Evolutionary conservation across 2,797 vertebrate species (phyloP).

Genomic region (Orestias chungarensis): DNA sequence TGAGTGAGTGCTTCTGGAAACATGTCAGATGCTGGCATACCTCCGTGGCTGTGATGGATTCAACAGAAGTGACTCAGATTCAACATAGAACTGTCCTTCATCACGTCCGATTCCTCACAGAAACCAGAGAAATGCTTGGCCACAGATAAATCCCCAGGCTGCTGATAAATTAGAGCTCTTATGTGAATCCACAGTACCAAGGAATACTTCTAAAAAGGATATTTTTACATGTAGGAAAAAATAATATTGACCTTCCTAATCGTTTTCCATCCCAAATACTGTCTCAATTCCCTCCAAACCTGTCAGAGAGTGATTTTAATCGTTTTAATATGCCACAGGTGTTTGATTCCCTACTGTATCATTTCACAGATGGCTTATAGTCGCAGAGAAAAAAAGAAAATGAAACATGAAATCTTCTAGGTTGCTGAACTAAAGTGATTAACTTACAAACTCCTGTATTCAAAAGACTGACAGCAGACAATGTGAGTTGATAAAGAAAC

Average conservation of each 20-base stretch:
- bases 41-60: conserved; percentile 33
- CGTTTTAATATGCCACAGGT: conserved; percentile 56
- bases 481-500: conserved; percentile 23
- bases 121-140: neutral
- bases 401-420: conserved; percentile 57
- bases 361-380: conserved; percentile 70
- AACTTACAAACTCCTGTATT: conserved; percentile 24
- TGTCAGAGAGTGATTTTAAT: conserved; percentile 55
- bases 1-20: conserved; percentile 36
- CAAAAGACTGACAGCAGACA: conserved; percentile 49
- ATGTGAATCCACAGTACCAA: conserved; percentile 2
- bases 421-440: conserved; percentile 42
- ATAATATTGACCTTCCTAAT: conserved; percentile 10
- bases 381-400: conserved; percentile 51
- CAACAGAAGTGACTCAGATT: conserved; percentile 25
- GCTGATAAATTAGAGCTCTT: conserved; percentile 10
- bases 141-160: conserved; percentile 5
- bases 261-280: conserved; percentile 20
- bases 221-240: conserved; percentile 15
- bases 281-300: conserved; percentile 32
- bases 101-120: conserved; percentile 5
- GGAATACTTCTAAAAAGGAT: neutral
- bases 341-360: conserved; percentile 54
- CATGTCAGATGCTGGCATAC: conserved; percentile 32
- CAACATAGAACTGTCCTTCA: conserved; percentile 33